A percentile compares a stretch with the other conserved stretches of the same genome.
phyloP scores from a whole-genome alignment of 2,888 invertebrate genomes.

The Andrena flavipes region DNA sequence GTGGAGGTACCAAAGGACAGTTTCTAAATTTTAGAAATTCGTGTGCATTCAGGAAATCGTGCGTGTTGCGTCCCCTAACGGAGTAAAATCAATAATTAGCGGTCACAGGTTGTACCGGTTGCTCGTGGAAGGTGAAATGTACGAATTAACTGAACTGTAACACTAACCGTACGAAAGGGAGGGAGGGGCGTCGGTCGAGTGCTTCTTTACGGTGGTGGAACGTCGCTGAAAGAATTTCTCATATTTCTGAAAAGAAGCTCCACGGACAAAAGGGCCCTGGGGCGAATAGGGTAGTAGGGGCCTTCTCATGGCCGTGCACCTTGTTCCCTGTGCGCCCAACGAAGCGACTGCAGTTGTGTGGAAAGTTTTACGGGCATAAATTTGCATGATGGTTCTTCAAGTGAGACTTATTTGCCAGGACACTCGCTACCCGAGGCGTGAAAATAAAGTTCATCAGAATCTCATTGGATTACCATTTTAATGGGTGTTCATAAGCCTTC shows the following conservation, averaged over 20 bases:
- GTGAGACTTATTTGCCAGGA: not conserved
- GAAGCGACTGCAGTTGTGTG: slow-evolving; percentile 13
- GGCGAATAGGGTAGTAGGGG: slow-evolving; percentile 41
- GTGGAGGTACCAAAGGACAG: not conserved
- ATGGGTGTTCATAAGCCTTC: no score
- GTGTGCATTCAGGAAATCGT: not conserved
- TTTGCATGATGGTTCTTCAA: slow-evolving; percentile 1
- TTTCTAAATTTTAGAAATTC: not conserved
- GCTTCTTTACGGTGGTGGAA: slow-evolving; percentile 36
- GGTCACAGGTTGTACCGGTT: slow-evolving; percentile 11
- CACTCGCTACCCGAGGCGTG: not conserved
- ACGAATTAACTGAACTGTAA: slow-evolving; percentile 45
- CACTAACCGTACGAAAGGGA: slow-evolving; percentile 32
- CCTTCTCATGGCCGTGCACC: slow-evolving; percentile 69
- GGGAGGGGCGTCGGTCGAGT: slow-evolving; percentile 22
- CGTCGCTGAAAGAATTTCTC: slow-evolving; percentile 68
- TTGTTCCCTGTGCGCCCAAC: slow-evolving; percentile 56
- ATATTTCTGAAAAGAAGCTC: slow-evolving; percentile 81
- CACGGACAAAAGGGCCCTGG: slow-evolving; percentile 70
- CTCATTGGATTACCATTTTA: not conserved
- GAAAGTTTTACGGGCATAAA: slow-evolving; percentile 22
- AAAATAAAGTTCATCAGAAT: not conserved
- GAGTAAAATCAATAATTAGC: slow-evolving; percentile 20
- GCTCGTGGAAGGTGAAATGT: slow-evolving; percentile 21
- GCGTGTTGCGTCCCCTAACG: slow-evolving; percentile 3